Evolutionary conservation across 23 tunicate species (phyloP).

Genomic region (Phallusia fumigata): DNA sequence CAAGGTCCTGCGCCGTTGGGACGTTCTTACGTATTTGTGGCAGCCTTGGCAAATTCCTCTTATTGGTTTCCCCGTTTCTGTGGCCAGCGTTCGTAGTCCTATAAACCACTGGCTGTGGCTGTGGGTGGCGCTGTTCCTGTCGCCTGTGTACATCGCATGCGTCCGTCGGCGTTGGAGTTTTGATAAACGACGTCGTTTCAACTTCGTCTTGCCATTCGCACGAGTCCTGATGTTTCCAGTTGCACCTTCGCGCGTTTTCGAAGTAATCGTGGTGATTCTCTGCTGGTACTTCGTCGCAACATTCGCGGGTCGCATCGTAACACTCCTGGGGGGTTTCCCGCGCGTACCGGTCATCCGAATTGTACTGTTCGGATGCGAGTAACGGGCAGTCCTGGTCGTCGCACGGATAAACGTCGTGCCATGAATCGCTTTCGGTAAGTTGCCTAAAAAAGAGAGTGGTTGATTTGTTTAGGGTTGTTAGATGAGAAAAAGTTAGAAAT

Average conservation of each 20-base stretch:
- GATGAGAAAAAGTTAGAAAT: no score
- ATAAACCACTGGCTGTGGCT: neutral
- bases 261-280: neutral
- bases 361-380: neutral
- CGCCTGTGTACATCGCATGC: neutral
- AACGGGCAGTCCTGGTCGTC: conserved; percentile 6
- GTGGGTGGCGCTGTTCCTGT: no score
- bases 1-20: neutral
- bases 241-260: neutral
- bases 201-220: neutral
- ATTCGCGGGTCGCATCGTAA: neutral
- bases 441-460: neutral
- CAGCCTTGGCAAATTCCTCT: neutral
- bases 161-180: neutral
- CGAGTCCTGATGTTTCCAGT: neutral
- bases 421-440: neutral
- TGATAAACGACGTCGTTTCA: neutral
- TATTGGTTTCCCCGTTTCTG: neutral
- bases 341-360: neutral
- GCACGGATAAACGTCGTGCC: neutral
- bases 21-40: neutral
- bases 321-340: neutral
- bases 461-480: no score
- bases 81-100: neutral
- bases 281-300: neutral